Evolutionary conservation across 2,888 invertebrate genomes (phyloP).

Genomic region (Yponomeuta evonymella): DNA sequence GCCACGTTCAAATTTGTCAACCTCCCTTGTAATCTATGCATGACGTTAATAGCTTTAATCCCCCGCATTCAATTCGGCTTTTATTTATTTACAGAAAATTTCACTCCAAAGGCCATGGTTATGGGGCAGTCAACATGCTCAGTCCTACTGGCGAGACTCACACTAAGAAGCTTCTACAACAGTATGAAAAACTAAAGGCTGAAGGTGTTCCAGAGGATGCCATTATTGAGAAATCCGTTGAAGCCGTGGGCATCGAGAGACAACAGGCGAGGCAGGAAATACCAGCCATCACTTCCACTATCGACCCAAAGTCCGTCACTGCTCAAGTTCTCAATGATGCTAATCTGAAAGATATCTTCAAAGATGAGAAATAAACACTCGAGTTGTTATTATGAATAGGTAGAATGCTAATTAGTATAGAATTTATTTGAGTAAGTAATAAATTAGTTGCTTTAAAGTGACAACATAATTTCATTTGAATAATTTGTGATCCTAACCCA

Average conservation of each 20-base stretch:
- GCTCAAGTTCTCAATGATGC: slow-evolving; percentile 47
- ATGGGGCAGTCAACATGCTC: slow-evolving; percentile 73
- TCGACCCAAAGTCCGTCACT: slow-evolving; percentile 44
- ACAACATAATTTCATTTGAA: no score
- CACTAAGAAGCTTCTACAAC: slow-evolving; percentile 77
- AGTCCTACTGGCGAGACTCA: slow-evolving; percentile 69
- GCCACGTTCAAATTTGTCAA: no score
- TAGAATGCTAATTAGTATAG: neutral
- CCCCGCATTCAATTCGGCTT: neutral
- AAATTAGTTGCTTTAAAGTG: no score
- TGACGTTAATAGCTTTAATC: no score
- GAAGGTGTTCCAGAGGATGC: slow-evolving; percentile 74
- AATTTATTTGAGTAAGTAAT: neutral
- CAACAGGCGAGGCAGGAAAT: slow-evolving; percentile 33
- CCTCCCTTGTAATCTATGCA: no score
- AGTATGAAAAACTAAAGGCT: slow-evolving; percentile 75
- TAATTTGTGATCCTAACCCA: no score
- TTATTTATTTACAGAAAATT: slow-evolving; percentile 74
- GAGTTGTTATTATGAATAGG: neutral
- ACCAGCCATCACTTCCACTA: slow-evolving; percentile 26
- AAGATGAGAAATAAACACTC: slow-evolving; percentile 29
- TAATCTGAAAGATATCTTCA: slow-evolving; percentile 53
- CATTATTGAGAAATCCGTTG: slow-evolving; percentile 52
- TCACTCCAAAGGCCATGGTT: slow-evolving; percentile 76
- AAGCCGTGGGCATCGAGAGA: slow-evolving; percentile 40